These are phyloP conservation scores for Sarcophaga bullata DNA, from an alignment of 1,140 invertebrate genomes.

Conservation along the genomic window DNA sequence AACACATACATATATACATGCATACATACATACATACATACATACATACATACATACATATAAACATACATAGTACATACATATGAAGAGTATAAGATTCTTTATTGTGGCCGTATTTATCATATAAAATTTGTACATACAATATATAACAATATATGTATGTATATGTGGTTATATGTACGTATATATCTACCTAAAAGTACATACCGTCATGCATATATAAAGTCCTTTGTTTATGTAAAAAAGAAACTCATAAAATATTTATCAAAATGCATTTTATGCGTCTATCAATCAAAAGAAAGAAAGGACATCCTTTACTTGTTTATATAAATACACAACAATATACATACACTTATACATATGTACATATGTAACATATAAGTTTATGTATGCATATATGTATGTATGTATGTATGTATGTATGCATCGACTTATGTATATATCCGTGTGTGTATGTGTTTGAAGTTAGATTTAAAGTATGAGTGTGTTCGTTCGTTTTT, in stretches of 20 bases:
- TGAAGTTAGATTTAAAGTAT: background rate
- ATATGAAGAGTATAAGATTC: background rate
- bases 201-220: background rate
- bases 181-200: no score
- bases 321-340: background rate
- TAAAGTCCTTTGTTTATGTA: background rate
- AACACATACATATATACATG: background rate
- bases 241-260: slow-evolving; percentile 32
- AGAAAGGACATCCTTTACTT: slow-evolving; percentile 28
- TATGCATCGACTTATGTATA: background rate
- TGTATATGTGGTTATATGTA: no score
- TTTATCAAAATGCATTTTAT: slow-evolving; percentile 40
- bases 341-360: background rate
- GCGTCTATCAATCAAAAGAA: slow-evolving; percentile 38
- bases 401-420: background rate
- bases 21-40: background rate
- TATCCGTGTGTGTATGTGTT: background rate
- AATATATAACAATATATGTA: no score
- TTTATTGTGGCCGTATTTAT: background rate
- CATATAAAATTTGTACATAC: background rate
- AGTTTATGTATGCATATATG: background rate
- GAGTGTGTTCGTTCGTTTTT: slow-evolving; percentile 16
- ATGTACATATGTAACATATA: no score
- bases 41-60: background rate
- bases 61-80: background rate